Conservation (phyloP, 1,140 invertebrate genomes). For the Diprion similis region DNA sequence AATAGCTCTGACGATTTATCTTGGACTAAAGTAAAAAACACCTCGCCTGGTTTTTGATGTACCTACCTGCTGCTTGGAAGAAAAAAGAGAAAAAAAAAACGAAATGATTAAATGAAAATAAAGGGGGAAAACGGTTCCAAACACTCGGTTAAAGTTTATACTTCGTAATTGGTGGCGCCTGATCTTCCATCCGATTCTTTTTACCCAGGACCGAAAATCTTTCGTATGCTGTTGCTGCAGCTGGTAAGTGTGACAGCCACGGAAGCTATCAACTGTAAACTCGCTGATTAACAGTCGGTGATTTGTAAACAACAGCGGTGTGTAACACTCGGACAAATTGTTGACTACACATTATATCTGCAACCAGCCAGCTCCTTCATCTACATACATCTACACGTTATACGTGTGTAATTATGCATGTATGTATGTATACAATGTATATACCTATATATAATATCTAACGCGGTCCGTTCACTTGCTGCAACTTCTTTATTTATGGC, state of each 20-base stretch:
- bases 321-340: background rate
- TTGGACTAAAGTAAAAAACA: no score
- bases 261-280: background rate
- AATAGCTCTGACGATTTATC: no score
- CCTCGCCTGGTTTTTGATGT: no score
- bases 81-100: background rate
- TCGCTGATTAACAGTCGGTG: background rate
- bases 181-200: background rate
- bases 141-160: background rate
- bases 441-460: no score
- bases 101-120: background rate
- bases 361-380: no score
- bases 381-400: no score
- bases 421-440: no score
- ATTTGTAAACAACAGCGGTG: background rate
- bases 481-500: no score
- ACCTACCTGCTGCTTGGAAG: background rate
- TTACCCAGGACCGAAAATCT: background rate
- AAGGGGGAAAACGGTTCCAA: background rate
- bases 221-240: background rate
- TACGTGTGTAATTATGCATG: no score
- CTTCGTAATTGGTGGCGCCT: conserved; percentile 2
- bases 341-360: background rate
- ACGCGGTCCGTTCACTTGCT: no score
- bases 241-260: background rate